Evolutionary conservation across 2,797 vertebrate genomes (phyloP).

Genomic region (Fratercula arctica): DNA sequence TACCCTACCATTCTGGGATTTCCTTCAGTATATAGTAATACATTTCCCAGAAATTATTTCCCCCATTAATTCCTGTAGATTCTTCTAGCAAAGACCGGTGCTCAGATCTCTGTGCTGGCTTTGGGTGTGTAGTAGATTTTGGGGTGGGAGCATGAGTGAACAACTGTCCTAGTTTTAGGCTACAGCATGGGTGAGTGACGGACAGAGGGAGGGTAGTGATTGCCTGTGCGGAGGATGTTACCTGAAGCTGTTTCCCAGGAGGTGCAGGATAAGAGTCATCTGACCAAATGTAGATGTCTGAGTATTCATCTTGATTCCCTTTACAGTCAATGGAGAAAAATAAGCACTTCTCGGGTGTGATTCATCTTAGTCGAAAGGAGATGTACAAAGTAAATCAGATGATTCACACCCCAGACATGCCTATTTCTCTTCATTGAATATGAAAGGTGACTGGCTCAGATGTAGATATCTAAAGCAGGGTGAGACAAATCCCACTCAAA

Average conservation of each 20-base stretch:
- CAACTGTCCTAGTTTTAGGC: background rate
- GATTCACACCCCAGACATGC: constrained; percentile 56
- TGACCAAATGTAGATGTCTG: constrained; percentile 24
- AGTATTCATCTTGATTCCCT: constrained; percentile 44
- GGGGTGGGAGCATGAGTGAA: background rate
- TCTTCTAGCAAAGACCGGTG: background rate
- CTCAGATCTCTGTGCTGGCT: background rate
- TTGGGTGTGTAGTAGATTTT: background rate
- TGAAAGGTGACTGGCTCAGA: constrained; percentile 39
- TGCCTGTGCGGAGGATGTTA: background rate
- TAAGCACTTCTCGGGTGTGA: constrained; percentile 30
- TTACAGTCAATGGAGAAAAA: constrained; percentile 46
- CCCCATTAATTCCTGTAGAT: background rate
- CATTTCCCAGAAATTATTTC: background rate
- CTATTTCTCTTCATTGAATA: constrained; percentile 36
- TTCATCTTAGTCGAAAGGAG: constrained; percentile 49
- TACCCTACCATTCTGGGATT: background rate
- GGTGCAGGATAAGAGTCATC: constrained; percentile 9
- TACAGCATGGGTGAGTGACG: background rate
- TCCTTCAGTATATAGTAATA: background rate
- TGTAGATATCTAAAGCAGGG: constrained; percentile 30
- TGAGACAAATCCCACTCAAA: constrained; percentile 47
- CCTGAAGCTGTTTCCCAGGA: constrained; percentile 13
- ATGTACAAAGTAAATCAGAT: constrained; percentile 40
- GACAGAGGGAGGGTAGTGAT: background rate